Evolutionary conservation across 2,113 vertebrate species (phyloP).

Genomic region (Chauna torquata): DNA sequence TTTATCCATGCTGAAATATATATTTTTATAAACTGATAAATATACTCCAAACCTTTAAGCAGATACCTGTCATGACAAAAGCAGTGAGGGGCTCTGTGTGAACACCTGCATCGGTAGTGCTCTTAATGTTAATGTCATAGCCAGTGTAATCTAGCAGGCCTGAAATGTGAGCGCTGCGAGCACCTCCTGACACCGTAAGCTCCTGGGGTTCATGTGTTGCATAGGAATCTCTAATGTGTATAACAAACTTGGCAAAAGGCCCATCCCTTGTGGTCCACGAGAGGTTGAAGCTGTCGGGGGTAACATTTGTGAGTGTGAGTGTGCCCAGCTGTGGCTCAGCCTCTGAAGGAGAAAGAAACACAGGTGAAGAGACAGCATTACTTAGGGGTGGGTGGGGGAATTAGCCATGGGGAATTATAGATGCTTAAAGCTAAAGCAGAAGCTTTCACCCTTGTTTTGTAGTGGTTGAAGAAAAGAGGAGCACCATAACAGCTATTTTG

Average conservation of each 20-base stretch:
- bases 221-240: constrained; percentile 46
- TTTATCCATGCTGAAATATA: neutral
- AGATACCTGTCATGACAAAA: constrained; percentile 73
- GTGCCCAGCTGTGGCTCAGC: constrained; percentile 71
- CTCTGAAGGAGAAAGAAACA: constrained; percentile 72
- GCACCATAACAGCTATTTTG: neutral
- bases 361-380: constrained; percentile 4
- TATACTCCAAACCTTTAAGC: neutral
- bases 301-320: constrained; percentile 76
- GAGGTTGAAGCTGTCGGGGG: constrained; percentile 73
- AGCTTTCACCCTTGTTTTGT: neutral
- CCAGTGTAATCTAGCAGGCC: constrained; percentile 65
- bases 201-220: constrained; percentile 42
- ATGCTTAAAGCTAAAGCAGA: neutral
- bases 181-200: constrained; percentile 59
- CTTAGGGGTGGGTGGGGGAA: neutral
- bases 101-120: constrained; percentile 58
- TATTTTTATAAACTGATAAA: neutral
- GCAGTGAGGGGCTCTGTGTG: constrained; percentile 67
- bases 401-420: neutral
- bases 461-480: neutral
- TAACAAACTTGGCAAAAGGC: constrained; percentile 70
- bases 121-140: constrained; percentile 69
- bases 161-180: constrained; percentile 57
- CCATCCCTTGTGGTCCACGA: constrained; percentile 68